These are phyloP conservation scores for Furcifer pardalis DNA, from an alignment of 2,797 vertebrate genomes.

Conservation along the genomic window DNA sequence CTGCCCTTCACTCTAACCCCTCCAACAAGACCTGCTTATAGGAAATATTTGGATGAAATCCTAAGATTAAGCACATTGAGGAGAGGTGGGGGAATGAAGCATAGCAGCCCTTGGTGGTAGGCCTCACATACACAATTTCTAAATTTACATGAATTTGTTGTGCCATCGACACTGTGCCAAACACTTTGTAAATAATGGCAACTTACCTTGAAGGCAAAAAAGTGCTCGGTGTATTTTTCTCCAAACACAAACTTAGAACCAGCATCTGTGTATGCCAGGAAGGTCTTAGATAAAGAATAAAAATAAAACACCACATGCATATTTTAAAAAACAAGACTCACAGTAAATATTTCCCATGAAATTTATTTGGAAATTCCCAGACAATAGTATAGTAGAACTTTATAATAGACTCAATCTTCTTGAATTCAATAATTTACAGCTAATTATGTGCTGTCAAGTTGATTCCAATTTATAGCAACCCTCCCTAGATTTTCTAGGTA, in stretches of 20 bases:
- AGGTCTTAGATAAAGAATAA: conserved; percentile 74
- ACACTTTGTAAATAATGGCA: not conserved
- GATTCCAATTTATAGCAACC: too few relatives aligned
- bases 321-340: not conserved
- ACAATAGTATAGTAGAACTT: not conserved
- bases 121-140: not conserved
- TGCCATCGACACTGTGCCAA: not conserved
- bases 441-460: too few relatives aligned
- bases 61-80: not conserved
- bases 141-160: not conserved
- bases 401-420: not conserved
- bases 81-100: too few relatives aligned
- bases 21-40: too few relatives aligned
- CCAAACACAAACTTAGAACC: conserved; percentile 88
- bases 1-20: not conserved
- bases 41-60: not conserved
- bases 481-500: too few relatives aligned
- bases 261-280: conserved; percentile 79
- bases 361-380: not conserved
- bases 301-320: not conserved
- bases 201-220: conserved; percentile 87
- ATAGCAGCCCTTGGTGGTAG: not conserved
- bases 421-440: not conserved
- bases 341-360: not conserved
- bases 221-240: conserved; percentile 81